These are phyloP conservation scores for Sebastes iracundus DNA, from an alignment of 2,797 vertebrate genomes.

Conservation along the genomic window DNA sequence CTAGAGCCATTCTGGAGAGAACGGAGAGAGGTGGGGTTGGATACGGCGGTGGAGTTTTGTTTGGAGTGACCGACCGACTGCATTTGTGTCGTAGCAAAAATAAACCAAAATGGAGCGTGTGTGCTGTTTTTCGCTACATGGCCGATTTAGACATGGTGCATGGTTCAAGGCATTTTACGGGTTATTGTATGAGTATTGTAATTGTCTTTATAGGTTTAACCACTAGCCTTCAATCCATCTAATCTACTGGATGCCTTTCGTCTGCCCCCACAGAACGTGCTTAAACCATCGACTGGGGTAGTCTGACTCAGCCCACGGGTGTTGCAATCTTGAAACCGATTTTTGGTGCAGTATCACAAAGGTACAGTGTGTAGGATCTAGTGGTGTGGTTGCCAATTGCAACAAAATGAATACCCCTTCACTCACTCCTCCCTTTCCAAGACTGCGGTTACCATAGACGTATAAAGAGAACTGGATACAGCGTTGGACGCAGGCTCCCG, in stretches of 20 bases:
- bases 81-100: neutral
- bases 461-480: too few relatives aligned
- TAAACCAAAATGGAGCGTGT: neutral
- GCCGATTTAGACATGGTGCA: neutral
- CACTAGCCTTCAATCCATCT: neutral
- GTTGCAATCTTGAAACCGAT: neutral
- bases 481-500: too few relatives aligned
- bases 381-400: too few relatives aligned
- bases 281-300: neutral
- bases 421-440: too few relatives aligned
- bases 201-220: neutral
- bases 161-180: neutral
- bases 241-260: neutral
- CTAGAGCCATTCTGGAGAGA: slow-evolving; percentile 92
- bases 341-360: neutral
- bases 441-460: too few relatives aligned
- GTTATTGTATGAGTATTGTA: neutral
- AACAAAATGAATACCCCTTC: too few relatives aligned
- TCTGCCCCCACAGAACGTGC: neutral
- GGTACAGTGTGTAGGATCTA: too few relatives aligned
- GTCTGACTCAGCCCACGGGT: neutral
- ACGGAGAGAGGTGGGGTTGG: neutral
- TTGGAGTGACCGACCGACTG: neutral
- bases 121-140: neutral
- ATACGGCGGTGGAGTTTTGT: neutral